Evolutionary conservation across 2,888 invertebrate genomes (phyloP).

Genomic region (Portevinia maculata): DNA sequence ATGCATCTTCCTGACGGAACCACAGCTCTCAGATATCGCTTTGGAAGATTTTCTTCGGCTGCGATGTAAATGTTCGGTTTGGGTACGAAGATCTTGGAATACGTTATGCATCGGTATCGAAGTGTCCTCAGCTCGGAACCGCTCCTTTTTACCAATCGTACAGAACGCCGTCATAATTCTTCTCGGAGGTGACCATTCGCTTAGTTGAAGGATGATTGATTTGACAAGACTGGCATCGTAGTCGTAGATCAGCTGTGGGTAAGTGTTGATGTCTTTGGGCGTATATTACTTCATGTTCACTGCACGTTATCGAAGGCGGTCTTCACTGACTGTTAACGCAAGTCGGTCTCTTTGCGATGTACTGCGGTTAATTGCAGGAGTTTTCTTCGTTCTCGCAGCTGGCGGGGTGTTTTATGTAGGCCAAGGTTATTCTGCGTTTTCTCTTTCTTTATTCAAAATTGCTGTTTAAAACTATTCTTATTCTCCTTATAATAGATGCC

Average conservation of each 20-base stretch:
- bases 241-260: constrained; percentile 89
- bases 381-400: constrained; percentile 75
- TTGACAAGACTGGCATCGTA: constrained; percentile 87
- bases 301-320: constrained; percentile 90
- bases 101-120: constrained; percentile 85
- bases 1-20: constrained; percentile 93
- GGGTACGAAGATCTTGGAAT: constrained; percentile 87
- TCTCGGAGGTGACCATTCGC: constrained; percentile 80
- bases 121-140: constrained; percentile 92
- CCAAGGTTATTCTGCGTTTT: too few species aligned
- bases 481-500: too few species aligned
- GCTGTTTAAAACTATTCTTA: too few species aligned
- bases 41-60: constrained; percentile 85
- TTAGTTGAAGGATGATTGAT: constrained; percentile 78
- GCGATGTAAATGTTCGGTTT: constrained; percentile 87
- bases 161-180: constrained; percentile 77
- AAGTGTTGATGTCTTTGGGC: constrained; percentile 90
- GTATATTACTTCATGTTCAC: constrained; percentile 92
- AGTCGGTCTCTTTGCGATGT: constrained; percentile 89
- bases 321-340: constrained; percentile 88
- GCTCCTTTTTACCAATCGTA: constrained; percentile 89
- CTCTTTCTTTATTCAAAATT: too few species aligned
- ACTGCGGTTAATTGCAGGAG: constrained; percentile 85
- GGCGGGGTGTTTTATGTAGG: constrained; percentile 90
- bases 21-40: constrained; percentile 88